Evolutionary conservation across 1,140 invertebrate species (phyloP).

Genomic region (Trichonephila inaurata): DNA sequence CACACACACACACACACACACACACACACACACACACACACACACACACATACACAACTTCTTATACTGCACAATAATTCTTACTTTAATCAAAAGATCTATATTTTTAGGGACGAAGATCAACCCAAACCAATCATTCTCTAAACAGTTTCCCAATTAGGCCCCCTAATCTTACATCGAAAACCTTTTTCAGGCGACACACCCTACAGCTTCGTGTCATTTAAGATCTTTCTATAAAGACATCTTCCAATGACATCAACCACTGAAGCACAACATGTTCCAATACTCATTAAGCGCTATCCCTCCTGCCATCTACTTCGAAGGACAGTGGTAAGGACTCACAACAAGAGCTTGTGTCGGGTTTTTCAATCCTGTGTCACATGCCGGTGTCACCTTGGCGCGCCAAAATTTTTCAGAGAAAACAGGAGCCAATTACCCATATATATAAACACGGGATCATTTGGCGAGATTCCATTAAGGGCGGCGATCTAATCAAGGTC

Average conservation of each 20-base stretch:
- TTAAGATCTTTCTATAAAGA: not conserved
- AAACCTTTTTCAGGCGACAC: not conserved
- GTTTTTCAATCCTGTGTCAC: not conserved
- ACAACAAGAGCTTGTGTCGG: not conserved
- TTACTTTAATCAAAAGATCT: no score
- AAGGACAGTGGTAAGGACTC: not conserved
- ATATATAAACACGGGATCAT: conserved; percentile 1
- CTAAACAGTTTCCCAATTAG: not conserved
- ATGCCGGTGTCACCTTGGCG: conserved; percentile 7
- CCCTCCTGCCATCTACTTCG: not conserved
- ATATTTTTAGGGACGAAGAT: not conserved
- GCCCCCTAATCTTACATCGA: not conserved
- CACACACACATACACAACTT: no score
- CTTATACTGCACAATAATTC: no score
- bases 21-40: no score
- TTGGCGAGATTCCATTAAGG: conserved; percentile 23
- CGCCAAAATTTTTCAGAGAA: conserved; percentile 34
- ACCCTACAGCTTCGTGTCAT: not conserved
- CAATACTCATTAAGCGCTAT: conserved; percentile 11
- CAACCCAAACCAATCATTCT: not conserved
- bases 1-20: no score
- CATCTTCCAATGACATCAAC: not conserved
- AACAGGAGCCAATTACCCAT: conserved; percentile 10
- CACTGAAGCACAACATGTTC: conserved; percentile 8
- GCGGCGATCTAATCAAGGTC: not conserved